Evolutionary conservation across 2,113 vertebrate species (phyloP).

Genomic region (Cricetomys ansorgei): DNA sequence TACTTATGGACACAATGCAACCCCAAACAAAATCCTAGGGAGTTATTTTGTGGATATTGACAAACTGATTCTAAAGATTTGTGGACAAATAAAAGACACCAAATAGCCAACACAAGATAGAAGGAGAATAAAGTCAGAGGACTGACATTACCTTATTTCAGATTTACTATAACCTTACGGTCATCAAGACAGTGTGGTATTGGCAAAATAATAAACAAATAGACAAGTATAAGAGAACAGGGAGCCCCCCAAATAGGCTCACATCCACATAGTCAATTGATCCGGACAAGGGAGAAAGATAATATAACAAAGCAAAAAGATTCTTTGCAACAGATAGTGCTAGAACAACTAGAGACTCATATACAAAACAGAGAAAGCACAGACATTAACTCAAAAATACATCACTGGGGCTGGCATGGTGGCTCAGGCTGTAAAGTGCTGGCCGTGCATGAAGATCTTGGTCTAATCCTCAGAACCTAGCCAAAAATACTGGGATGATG

Average conservation of each 20-base stretch:
- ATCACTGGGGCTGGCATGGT: too few relatives aligned
- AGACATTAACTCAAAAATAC: not conserved
- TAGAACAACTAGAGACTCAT: not conserved
- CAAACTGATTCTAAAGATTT: slow-evolving; percentile 22
- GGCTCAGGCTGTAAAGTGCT: not conserved
- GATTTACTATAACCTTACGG: not conserved
- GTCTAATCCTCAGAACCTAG: not conserved
- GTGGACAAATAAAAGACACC: not conserved
- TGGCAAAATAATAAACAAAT: not conserved
- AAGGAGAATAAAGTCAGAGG: slow-evolving; percentile 1
- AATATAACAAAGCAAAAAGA: not conserved
- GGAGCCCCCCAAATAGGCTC: not conserved
- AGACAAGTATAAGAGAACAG: not conserved
- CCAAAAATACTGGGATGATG: not conserved
- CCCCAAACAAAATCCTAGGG: not conserved
- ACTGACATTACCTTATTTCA: not conserved
- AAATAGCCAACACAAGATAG: not conserved
- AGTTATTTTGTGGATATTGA: slow-evolving; percentile 1
- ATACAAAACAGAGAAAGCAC: not conserved
- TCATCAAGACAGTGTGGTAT: not conserved
- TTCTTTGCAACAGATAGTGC: not conserved
- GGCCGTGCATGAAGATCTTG: too few relatives aligned
- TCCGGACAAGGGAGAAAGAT: not conserved
- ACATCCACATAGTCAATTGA: not conserved
- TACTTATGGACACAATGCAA: slow-evolving; percentile 1